These are phyloP conservation scores for Gymnogyps californianus DNA, from an alignment of 2,113 vertebrate genomes.

Conservation along the genomic window DNA sequence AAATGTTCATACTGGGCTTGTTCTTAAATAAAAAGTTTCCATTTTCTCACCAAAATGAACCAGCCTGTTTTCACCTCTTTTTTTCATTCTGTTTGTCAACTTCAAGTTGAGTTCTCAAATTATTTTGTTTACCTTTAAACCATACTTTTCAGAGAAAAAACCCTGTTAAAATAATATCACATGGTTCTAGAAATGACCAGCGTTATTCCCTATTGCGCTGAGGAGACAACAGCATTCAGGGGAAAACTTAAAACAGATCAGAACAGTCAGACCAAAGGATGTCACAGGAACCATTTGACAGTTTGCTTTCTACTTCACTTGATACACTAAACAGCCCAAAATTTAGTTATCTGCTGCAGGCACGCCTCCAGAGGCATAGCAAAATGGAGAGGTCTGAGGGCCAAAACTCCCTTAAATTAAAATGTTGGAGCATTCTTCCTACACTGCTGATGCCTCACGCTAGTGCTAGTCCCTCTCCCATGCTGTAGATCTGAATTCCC, in stretches of 20 bases:
- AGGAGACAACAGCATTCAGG: not conserved
- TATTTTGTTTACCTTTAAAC: not conserved
- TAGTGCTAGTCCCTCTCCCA: not conserved
- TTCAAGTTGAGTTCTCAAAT: not conserved
- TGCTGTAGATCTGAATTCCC: not conserved
- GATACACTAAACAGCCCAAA: not conserved
- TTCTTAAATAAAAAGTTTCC: not conserved
- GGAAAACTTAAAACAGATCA: not conserved
- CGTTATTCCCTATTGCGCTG: fast-evolving
- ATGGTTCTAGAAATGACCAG: not conserved
- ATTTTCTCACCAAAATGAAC: not conserved
- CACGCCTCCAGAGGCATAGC: not conserved
- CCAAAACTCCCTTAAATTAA: not conserved
- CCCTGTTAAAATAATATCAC: not conserved
- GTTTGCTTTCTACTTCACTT: not conserved
- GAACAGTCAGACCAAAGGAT: not conserved
- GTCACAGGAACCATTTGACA: not conserved
- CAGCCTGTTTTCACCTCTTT: not conserved
- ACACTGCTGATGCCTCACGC: not conserved
- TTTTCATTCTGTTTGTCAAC: not conserved
- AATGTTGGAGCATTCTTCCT: not conserved
- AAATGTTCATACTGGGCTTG: not conserved
- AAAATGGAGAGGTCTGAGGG: not conserved
- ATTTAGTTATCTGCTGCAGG: not conserved
- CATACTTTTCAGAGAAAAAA: not conserved